Percentiles rank a stretch among this genome's conserved stretches.
These are phyloP conservation scores for Sebastiscus albofasciatus DNA, from an alignment of 2,797 vertebrate genomes.

Conservation along the genomic window DNA sequence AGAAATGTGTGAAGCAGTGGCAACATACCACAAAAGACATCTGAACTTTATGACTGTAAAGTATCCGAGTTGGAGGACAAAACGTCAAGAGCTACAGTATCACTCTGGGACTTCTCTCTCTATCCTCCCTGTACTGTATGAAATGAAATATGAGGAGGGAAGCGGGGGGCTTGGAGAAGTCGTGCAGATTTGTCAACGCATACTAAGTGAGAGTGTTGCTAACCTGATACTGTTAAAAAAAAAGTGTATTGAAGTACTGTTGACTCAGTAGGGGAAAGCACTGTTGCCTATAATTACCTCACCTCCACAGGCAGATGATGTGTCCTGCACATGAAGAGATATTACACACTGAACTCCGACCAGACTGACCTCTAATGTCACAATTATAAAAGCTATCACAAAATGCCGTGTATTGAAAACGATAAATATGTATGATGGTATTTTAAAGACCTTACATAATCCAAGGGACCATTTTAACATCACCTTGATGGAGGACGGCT, in stretches of 20 bases:
- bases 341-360: constrained; percentile 14
- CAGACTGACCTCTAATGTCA: constrained; percentile 24
- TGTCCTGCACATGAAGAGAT: constrained; percentile 9
- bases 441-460: constrained; percentile 40
- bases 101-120: neutral
- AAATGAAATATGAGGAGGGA: constrained; percentile 34
- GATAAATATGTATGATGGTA: constrained; percentile 30
- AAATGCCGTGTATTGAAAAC: constrained; percentile 13
- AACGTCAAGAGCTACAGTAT: neutral
- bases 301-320: constrained; percentile 33
- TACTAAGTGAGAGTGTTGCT: constrained; percentile 31
- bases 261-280: constrained; percentile 36
- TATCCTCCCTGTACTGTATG: neutral
- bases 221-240: constrained; percentile 44
- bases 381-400: neutral
- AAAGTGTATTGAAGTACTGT: constrained; percentile 18
- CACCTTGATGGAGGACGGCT: constrained; percentile 22
- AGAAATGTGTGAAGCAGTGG: neutral
- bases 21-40: neutral
- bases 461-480: constrained; percentile 18
- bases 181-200: constrained; percentile 41
- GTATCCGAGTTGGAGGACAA: neutral
- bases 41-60: neutral
- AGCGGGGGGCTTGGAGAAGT: constrained; percentile 7
- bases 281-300: constrained; percentile 42